These are phyloP conservation scores for Atherinomorus stipes DNA, from an alignment of 2,113 vertebrate species.

Conservation along the genomic window DNA sequence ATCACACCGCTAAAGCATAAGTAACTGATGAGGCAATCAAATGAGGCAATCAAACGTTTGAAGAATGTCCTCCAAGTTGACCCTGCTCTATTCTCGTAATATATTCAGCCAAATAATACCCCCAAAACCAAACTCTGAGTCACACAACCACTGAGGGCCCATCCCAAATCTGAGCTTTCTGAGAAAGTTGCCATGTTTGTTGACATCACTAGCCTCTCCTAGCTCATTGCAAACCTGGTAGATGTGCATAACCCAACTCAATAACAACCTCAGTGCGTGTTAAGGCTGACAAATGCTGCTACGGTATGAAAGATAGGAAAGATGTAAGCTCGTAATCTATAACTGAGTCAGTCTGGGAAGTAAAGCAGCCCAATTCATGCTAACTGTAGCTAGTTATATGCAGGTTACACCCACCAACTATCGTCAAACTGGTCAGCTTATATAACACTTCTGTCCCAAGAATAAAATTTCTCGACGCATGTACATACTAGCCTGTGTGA, in stretches of 20 bases:
- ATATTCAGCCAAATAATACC: neutral
- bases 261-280: neutral
- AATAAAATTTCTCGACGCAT: accelerated
- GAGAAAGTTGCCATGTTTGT: conserved; percentile 68
- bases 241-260: neutral
- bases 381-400: conserved; percentile 49
- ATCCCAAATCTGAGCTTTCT: conserved; percentile 10
- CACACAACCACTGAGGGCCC: conserved; percentile 24
- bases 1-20: neutral
- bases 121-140: neutral
- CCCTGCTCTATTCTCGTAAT: neutral
- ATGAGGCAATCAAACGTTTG: neutral
- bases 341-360: neutral
- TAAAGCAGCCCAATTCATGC: conserved; percentile 22
- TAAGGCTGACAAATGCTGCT: neutral
- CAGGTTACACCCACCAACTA: conserved; percentile 43
- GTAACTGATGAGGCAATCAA: neutral
- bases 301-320: neutral
- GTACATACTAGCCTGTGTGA: neutral
- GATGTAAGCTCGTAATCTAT: neutral
- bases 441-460: neutral
- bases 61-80: neutral
- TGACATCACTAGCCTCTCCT: conserved; percentile 56
- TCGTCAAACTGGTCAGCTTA: neutral
- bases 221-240: conserved; percentile 6